Evolutionary conservation across 2,888 invertebrate species (phyloP), one percentile per base, ranked within the genome.

Genomic region (Caenorhabditis zanzibari): DNA sequence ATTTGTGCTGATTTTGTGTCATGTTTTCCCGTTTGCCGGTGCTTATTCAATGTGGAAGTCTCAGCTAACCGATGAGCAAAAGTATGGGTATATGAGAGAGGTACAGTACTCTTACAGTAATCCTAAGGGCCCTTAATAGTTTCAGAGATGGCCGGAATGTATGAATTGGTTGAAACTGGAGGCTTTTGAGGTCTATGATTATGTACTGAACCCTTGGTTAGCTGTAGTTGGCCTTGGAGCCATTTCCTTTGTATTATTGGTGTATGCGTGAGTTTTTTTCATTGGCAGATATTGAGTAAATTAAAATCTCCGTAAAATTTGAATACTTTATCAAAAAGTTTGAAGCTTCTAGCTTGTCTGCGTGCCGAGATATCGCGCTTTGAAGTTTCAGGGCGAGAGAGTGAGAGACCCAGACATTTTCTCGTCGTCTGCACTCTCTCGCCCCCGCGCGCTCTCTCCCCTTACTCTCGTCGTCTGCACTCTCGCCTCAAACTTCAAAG

Each of bases 161-260:
- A 19, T 74, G 12, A 24, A 12, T 16, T 66, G 73, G 61, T n/a
- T 81, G 12, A 4, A 41, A 16, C 9, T 24, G 9, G n/a, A 32
- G 0, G 68, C 52, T 22, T 81, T 81, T 44, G 54, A 52, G 9
- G 68, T 81, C 35, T 81, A 81, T 56, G 80, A 81, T 44, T 68
- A 63, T 59, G 38, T 41, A 6, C 19, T 28, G 9, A 81, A 81
- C 38, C 54, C 58, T 2, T 81, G 73, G 80, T 16, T 68, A 3
- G 73, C 68, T 4, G 41, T 68, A 0, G 54, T 44, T 6, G 80
- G 80, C 3, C 19, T 81, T 7, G 58, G 68, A 16, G 66, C 73
- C 1, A 4, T 81, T 5, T 9, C 47, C 1, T 49, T 59, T 16
- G 68, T 81, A 28, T 38, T 47, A 4, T 6, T 72, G 4, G 54